phyloP scores from a whole-genome alignment of 1,140 invertebrate genomes.

The Battus philenor region DNA sequence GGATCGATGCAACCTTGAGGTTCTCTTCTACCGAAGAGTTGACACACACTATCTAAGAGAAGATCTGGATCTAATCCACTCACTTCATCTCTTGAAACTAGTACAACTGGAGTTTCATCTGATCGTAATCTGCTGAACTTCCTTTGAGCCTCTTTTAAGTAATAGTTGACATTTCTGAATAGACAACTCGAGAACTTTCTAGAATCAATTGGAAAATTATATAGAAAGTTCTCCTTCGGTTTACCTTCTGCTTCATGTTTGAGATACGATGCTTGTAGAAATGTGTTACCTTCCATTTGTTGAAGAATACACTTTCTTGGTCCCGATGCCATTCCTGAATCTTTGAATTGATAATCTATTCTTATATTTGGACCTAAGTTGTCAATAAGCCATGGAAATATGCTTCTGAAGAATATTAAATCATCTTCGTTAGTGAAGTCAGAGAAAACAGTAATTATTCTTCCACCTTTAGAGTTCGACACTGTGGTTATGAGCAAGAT shows the following conservation, averaged over 20 bases:
- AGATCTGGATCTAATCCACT: slow-evolving; percentile 10
- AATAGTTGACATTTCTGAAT: slow-evolving; percentile 13
- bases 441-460: slow-evolving; percentile 8
- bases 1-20: slow-evolving; percentile 6
- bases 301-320: slow-evolving; percentile 12
- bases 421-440: slow-evolving; percentile 13
- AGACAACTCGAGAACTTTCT: slow-evolving; percentile 12
- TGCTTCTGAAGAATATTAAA: slow-evolving; percentile 7
- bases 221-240: slow-evolving; percentile 11
- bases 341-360: slow-evolving; percentile 12
- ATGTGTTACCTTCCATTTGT: slow-evolving; percentile 8
- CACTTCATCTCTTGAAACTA: slow-evolving; percentile 9
- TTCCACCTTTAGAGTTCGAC: neutral
- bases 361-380: slow-evolving; percentile 7
- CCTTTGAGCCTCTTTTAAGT: slow-evolving; percentile 6
- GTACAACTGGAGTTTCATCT: neutral
- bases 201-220: slow-evolving; percentile 10
- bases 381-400: slow-evolving; percentile 10
- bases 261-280: slow-evolving; percentile 8
- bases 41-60: slow-evolving; percentile 3
- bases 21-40: slow-evolving; percentile 7
- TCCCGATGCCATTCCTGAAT: slow-evolving; percentile 9
- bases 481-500: neutral
- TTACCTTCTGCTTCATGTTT: slow-evolving; percentile 14
- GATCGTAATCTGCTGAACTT: slow-evolving; percentile 8